A percentile compares a stretch with the other conserved stretches of the same genome.
These are phyloP conservation scores for Choloepus hoffmanni DNA, from an alignment of 2,113 vertebrate species.

Conservation along the genomic window DNA sequence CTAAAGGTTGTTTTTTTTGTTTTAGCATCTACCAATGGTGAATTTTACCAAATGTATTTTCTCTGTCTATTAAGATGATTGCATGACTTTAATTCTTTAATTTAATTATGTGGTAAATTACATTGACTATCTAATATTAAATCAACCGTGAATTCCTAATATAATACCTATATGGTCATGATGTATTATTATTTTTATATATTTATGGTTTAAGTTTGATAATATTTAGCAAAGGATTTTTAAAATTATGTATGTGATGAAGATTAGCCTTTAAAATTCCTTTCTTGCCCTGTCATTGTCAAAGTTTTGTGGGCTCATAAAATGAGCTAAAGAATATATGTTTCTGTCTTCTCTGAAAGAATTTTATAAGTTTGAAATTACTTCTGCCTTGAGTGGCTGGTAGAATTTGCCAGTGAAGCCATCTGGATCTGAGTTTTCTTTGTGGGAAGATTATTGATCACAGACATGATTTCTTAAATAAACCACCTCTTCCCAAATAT, in stretches of 20 bases:
- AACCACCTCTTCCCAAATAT: neutral
- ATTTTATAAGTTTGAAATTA: neutral
- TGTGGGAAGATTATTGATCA: neutral
- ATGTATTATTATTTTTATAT: neutral
- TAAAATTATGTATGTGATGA: neutral
- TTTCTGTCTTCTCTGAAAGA: neutral
- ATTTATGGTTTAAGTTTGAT: slow-evolving; percentile 2
- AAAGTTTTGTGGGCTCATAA: neutral
- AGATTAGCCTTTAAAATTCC: neutral
- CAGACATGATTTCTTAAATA: neutral
- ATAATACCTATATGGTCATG: neutral
- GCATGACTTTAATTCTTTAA: neutral
- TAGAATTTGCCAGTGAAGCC: neutral
- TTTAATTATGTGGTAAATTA: neutral
- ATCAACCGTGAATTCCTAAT: neutral
- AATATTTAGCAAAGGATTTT: neutral
- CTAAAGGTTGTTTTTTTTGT: neutral
- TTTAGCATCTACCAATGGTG: neutral
- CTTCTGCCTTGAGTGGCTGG: neutral
- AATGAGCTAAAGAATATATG: neutral
- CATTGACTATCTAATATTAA: neutral
- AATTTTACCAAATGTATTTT: slow-evolving; percentile 3
- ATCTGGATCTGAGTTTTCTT: neutral
- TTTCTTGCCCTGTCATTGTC: neutral
- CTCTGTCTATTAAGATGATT: neutral